phyloP scores from a whole-genome alignment of 2,797 vertebrate genomes.

The Serranus cabrilla region DNA sequence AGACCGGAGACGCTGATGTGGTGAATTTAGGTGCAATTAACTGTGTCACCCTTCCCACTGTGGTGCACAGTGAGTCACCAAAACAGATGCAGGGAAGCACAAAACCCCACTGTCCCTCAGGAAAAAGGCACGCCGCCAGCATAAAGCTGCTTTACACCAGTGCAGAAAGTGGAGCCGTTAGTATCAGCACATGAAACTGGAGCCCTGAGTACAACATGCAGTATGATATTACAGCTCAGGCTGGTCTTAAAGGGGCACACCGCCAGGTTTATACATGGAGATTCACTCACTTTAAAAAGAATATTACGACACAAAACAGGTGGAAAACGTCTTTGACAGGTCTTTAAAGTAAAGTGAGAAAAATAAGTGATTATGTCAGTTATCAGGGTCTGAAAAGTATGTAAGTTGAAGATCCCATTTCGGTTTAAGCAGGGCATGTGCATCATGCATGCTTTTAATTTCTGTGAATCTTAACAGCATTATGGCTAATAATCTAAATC shows the following conservation, averaged over 20 bases:
- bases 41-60: slow-evolving; percentile 27
- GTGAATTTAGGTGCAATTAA: slow-evolving; percentile 42
- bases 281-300: slow-evolving; percentile 9
- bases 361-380: no score
- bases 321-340: no score
- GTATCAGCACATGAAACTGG: slow-evolving; percentile 8
- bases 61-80: slow-evolving; percentile 47
- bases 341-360: no score
- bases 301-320: no score
- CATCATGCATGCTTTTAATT: no score
- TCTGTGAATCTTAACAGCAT: no score
- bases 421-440: no score
- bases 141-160: slow-evolving; percentile 39
- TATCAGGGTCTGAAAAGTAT: no score
- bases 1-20: slow-evolving; percentile 3
- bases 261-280: slow-evolving; percentile 2
- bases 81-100: slow-evolving; percentile 41
- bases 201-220: slow-evolving; percentile 12
- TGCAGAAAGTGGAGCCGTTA: slow-evolving; percentile 39
- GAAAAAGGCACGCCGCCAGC: slow-evolving; percentile 32
- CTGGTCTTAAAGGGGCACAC: slow-evolving; percentile 15
- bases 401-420: no score
- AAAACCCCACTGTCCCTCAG: slow-evolving; percentile 38
- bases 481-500: no score
- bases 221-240: slow-evolving; percentile 33